These are phyloP conservation scores for Diuraphis noxia DNA, from an alignment of 1,140 invertebrate species.

Conservation along the genomic window DNA sequence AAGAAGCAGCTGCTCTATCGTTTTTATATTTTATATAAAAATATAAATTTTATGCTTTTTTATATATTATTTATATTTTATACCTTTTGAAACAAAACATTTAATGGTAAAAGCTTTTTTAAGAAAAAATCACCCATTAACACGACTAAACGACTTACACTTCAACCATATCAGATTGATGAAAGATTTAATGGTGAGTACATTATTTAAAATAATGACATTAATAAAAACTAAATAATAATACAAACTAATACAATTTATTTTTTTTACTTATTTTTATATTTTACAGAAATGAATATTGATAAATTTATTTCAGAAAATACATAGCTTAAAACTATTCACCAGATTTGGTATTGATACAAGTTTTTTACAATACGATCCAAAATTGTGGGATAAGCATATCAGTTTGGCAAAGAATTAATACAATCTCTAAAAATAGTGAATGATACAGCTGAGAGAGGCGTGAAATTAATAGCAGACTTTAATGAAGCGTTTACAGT, in stretches of 20 bases:
- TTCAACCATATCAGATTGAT: too few species aligned
- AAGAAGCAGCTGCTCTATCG: too few species aligned
- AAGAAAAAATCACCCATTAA: too few species aligned
- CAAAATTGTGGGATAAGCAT: background rate
- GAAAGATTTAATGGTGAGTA: constrained; percentile 14
- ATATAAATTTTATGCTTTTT: too few species aligned
- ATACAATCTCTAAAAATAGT: background rate
- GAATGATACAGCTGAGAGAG: too few species aligned
- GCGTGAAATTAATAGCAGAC: too few species aligned
- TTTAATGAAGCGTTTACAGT: too few species aligned
- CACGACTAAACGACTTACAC: too few species aligned
- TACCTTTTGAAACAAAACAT: too few species aligned
- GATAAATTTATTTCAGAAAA: constrained; percentile 1
- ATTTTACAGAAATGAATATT: constrained; percentile 23
- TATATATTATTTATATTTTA: too few species aligned
- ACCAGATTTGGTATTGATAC: background rate
- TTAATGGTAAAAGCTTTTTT: too few species aligned
- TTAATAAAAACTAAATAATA: constrained; percentile 7
- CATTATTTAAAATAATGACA: constrained; percentile 20
- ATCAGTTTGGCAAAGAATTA: background rate
- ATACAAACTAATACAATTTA: constrained; percentile 1
- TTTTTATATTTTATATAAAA: too few species aligned
- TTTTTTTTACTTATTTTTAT: constrained; percentile 7
- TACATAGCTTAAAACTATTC: constrained; percentile 19
- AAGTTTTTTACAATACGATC: constrained; percentile 1